A percentile compares a stretch with the other conserved stretches of the same genome.
These are phyloP conservation scores for Philopedon plagiatum DNA, from an alignment of 2,888 invertebrate species.

Conservation along the genomic window DNA sequence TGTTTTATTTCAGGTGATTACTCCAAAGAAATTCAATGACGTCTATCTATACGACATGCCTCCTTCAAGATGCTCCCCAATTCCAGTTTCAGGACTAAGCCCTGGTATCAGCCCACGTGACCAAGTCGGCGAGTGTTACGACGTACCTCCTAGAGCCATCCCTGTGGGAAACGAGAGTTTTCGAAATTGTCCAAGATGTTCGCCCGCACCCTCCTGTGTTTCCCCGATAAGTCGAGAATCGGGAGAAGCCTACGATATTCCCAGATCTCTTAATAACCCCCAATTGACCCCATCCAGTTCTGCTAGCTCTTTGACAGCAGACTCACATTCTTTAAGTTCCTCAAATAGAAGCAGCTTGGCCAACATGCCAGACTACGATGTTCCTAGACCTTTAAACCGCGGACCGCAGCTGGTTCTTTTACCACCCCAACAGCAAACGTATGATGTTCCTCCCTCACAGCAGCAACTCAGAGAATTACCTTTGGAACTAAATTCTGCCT, in stretches of 20 bases:
- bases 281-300: slow-evolving; percentile 64
- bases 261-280: slow-evolving; percentile 69
- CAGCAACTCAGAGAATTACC: slow-evolving; percentile 75
- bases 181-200: slow-evolving; percentile 70
- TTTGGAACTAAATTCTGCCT: slow-evolving; percentile 81
- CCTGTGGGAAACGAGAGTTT: slow-evolving; percentile 73
- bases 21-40: slow-evolving; percentile 81
- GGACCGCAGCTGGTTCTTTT: slow-evolving; percentile 56
- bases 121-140: slow-evolving; percentile 70
- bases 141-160: slow-evolving; percentile 77
- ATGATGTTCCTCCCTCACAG: slow-evolving; percentile 73
- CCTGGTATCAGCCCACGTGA: slow-evolving; percentile 61
- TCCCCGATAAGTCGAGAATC: slow-evolving; percentile 66
- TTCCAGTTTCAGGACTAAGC: slow-evolving; percentile 63
- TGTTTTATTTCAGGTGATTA: slow-evolving; percentile 72
- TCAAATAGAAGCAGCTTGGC: slow-evolving; percentile 69
- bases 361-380: slow-evolving; percentile 80
- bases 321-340: slow-evolving; percentile 73
- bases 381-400: slow-evolving; percentile 72
- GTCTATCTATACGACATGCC: slow-evolving; percentile 81
- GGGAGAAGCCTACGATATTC: slow-evolving; percentile 76
- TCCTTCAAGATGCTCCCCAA: slow-evolving; percentile 66
- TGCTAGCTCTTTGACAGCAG: slow-evolving; percentile 75
- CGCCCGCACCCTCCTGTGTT: slow-evolving; percentile 70
- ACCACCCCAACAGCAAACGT: slow-evolving; percentile 67